Base-by-base conservation (phyloP, 2,113 vertebrate species). In the Pelvicachromis taeniatus region DNA sequence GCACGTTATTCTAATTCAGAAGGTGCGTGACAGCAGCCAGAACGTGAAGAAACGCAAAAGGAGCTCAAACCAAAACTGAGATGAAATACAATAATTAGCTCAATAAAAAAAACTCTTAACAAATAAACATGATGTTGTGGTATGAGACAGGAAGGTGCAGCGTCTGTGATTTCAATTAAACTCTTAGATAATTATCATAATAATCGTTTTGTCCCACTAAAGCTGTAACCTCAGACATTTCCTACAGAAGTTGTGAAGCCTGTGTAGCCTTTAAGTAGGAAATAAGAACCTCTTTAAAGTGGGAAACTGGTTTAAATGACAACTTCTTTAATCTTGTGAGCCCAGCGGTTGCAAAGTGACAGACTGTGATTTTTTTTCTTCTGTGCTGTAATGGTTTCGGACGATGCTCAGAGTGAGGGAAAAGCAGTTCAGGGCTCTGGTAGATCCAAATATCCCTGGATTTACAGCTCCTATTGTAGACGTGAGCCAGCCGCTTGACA, bases 391-490 rank as follows among this genome's bases (percentile, higher is more conserved):
- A 45, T 10, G 19, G 78, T 58, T 81, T 17, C 7, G 17, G 17
- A 16, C 19, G 12, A 7, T 7, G 21, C 21, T 58, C 1, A 4
- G 4, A 26, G 63, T 40, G 65, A 35, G 68, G 26, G 40, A 23
- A 61, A 29, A 53, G 19, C 35, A 45, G 6, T 77, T 35, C 1
- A 1, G 54, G 31, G 56, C 45, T 78, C 26, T 14, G 31, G 82
- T 45, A 14, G 68, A 23, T 68, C 55, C 87, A 50, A 85, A 88
- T 33, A 88, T 90, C 86, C 78, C 56, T 54, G 89, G 91, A 87
- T 91, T 91, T 91, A 85, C 80, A 75, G 84, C 61, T 85, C 54
- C 73, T 77, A 56, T 42, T 13, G 2, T 7, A 4, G 81, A 83
- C 65, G 55, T 42, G 70, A 78, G 83, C 8, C 40, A 4, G 26